Evolutionary conservation across 2,888 invertebrate genomes (phyloP).

Genomic region (Lomographa bimaculata): DNA sequence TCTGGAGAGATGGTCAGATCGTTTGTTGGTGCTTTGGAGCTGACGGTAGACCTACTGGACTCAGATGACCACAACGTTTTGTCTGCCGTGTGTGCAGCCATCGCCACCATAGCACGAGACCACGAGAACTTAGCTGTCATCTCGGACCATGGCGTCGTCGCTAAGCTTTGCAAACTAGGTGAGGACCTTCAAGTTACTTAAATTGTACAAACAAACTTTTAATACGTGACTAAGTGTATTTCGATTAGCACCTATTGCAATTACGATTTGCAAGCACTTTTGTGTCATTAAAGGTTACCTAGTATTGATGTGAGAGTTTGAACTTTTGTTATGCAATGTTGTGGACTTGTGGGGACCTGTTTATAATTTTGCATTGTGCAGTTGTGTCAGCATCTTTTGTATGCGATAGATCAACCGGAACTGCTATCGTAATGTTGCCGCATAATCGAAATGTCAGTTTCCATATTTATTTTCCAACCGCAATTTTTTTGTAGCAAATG

Average conservation of each 20-base stretch:
- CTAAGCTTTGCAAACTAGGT: constrained; percentile 92
- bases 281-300: no score
- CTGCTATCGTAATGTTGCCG: constrained; percentile 7
- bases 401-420: constrained; percentile 8
- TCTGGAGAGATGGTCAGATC: constrained; percentile 97
- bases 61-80: constrained; percentile 92
- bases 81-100: constrained; percentile 95
- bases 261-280: no score
- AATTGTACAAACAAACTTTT: not conserved
- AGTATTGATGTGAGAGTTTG: no score
- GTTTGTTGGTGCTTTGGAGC: constrained; percentile 96
- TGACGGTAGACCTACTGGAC: constrained; percentile 94
- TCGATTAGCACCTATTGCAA: constrained; percentile 3
- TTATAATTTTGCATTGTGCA: not conserved
- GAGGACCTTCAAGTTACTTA: constrained; percentile 32
- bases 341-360: no score
- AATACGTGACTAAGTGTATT: not conserved
- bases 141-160: constrained; percentile 96
- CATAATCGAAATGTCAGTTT: constrained; percentile 7
- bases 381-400: constrained; percentile 8
- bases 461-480: constrained; percentile 8
- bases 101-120: constrained; percentile 95
- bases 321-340: no score
- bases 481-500: not conserved
- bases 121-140: constrained; percentile 96